phyloP scores from a whole-genome alignment of 1,140 invertebrate genomes.

The Cyphomyrmex costatus region DNA sequence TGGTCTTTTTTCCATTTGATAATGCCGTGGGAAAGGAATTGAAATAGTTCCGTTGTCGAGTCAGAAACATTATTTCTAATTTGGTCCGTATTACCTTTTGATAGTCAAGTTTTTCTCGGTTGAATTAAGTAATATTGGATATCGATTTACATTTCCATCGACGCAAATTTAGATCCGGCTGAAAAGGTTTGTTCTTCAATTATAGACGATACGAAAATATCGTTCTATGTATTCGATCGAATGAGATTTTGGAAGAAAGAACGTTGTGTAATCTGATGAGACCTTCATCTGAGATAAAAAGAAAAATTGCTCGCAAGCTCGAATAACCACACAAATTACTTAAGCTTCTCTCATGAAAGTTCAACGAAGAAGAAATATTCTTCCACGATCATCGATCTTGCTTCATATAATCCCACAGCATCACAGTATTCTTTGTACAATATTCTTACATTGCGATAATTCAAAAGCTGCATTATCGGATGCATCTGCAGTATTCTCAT shows the following conservation, averaged over 20 bases:
- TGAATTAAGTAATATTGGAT: constrained; percentile 1
- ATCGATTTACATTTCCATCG: constrained; percentile 35
- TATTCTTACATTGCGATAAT: constrained; percentile 14
- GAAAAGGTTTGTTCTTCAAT: constrained; percentile 12
- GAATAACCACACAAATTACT: neutral
- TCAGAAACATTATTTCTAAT: neutral
- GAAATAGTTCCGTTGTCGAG: neutral
- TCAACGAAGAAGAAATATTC: constrained; percentile 11
- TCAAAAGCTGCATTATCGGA: neutral
- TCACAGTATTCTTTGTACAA: neutral
- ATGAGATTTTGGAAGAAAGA: neutral
- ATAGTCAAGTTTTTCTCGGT: neutral
- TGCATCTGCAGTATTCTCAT: constrained; percentile 15
- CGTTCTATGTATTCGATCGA: neutral
- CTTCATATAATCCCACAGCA: neutral
- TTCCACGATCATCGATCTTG: neutral
- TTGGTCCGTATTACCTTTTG: neutral
- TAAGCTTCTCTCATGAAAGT: neutral
- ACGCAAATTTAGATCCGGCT: neutral
- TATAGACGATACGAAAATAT: constrained; percentile 4
- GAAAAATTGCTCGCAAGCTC: neutral
- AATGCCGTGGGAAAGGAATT: neutral
- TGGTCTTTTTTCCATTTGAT: neutral
- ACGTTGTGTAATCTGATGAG: neutral
- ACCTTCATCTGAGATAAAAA: neutral